phyloP scores from a whole-genome alignment of 2,797 vertebrate species.

The Xenopus petersii region DNA sequence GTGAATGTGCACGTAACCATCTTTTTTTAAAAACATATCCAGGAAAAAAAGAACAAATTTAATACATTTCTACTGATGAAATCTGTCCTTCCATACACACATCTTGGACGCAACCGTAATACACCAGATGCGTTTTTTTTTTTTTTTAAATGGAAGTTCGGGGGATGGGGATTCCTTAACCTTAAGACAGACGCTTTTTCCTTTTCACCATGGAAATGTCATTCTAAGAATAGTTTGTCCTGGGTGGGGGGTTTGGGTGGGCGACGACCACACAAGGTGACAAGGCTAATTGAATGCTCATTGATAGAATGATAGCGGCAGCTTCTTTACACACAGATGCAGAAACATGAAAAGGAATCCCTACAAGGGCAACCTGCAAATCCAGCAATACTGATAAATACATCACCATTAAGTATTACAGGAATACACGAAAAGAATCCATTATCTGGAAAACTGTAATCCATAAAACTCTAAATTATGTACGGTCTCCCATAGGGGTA shows the following conservation, averaged over 20 bases:
- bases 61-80: too few species aligned
- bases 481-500: too few species aligned
- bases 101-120: too few species aligned
- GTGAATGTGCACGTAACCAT: too few species aligned
- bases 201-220: conserved; percentile 10
- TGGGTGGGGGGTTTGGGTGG: not conserved
- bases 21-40: too few species aligned
- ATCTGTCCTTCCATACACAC: too few species aligned
- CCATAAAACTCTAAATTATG: too few species aligned
- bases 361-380: not conserved
- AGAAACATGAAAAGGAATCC: not conserved
- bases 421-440: too few species aligned
- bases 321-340: not conserved
- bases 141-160: not conserved
- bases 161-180: conserved; percentile 2
- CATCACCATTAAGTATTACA: too few species aligned
- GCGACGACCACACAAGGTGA: conserved; percentile 24
- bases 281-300: not conserved
- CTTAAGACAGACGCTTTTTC: not conserved
- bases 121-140: too few species aligned
- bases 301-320: not conserved
- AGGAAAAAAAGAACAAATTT: too few species aligned
- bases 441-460: too few species aligned
- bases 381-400: not conserved
- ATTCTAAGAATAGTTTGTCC: conserved; percentile 7